Evolutionary conservation across 2,797 vertebrate genomes (phyloP), one percentile per base, ranked within the genome.

Genomic region (Enteromius fasciolatus): DNA sequence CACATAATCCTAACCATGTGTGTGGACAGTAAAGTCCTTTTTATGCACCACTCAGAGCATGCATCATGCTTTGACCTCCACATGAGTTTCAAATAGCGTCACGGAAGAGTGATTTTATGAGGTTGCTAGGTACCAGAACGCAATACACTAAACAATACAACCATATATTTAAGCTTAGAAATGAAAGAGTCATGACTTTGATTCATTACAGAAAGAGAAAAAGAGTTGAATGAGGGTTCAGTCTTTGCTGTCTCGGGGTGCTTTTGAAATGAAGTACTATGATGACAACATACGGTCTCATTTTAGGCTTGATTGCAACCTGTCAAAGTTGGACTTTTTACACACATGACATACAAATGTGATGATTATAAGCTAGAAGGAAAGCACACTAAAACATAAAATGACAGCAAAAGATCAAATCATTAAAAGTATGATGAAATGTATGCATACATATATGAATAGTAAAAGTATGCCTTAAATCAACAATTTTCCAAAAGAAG

Each of bases 101-200:
- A 74, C 20, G 28, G 48, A 74, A 74, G 48, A 50, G 20, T n/a
- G 72, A 74, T 54, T 74, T 54, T 36, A 31, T 36, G 63, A 74
- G 72, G 72, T 74, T 54, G 50, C 72, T 74, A 54, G 31, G 72
- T n/a, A 23, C 18, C 48, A 54, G 11, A 54, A 54, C 2, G 69
- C 46, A 50, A 50, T 31, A 50, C 69, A 72, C 25, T 10, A 28
- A 50, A 72, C 15, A 72, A 50, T 50, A 33, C 1, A 28, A 50
- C 3, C 46, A 20, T 50, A 46, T 33, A 72, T 50, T 72, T 72
- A 46, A 72, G 46, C 46, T 31, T 12, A 28, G 46, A 72, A 72
- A 28, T 11, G 17, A 50, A 50, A 72, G 20, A 20, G 17, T 12
- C 5, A 12, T 72, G 41, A 28, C 41, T 28, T 17, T 28, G 25